These are phyloP conservation scores for Bambusicola thoracicus DNA, from an alignment of 2,113 vertebrate species.

Conservation along the genomic window DNA sequence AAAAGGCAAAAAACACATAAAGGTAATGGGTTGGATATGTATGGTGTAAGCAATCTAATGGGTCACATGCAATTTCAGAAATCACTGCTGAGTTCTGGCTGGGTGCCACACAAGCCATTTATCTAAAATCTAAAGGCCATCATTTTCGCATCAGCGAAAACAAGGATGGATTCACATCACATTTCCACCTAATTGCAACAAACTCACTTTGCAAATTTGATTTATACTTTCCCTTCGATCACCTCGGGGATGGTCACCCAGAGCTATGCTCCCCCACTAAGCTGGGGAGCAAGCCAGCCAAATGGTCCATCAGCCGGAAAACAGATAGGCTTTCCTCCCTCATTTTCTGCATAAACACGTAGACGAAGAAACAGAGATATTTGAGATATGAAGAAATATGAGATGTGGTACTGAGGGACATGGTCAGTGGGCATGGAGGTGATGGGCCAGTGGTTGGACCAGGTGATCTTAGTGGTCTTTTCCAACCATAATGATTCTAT, in stretches of 20 bases:
- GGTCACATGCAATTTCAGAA: slow-evolving; percentile 24
- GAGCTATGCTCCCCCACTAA: neutral
- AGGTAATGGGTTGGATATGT: neutral
- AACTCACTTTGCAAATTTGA: neutral
- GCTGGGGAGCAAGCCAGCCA: neutral
- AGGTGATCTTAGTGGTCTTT: no score
- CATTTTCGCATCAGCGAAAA: neutral
- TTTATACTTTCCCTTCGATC: neutral
- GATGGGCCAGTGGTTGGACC: no score
- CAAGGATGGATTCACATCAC: neutral
- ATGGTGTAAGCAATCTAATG: slow-evolving; percentile 3
- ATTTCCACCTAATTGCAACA: slow-evolving; percentile 14
- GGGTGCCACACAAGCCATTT: slow-evolving; percentile 23
- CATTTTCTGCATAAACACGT: neutral
- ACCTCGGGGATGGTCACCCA: neutral
- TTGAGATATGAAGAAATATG: no score
- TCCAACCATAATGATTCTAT: no score
- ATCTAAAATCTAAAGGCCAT: slow-evolving; percentile 39
- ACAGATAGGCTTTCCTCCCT: slow-evolving; percentile 1
- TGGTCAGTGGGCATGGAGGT: no score
- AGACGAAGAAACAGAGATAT: neutral
- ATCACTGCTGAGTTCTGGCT: slow-evolving; percentile 10
- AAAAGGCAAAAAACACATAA: neutral
- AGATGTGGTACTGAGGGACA: no score
- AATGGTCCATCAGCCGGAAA: neutral